Percentiles rank a stretch among this genome's conserved stretches.
Conservation (phyloP, 2,888 invertebrate genomes). For the Eilema griseolum region DNA sequence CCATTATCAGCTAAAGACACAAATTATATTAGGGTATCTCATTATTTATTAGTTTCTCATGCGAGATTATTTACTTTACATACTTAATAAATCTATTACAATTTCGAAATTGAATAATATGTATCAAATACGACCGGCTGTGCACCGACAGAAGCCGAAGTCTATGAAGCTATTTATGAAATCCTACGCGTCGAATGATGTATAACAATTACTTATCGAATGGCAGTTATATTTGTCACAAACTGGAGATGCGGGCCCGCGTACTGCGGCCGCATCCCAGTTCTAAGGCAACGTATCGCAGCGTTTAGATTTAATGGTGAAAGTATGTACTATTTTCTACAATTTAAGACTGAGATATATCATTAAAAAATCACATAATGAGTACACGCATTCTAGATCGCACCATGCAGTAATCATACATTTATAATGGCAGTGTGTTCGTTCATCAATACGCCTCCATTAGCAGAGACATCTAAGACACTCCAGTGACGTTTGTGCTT, state of each 20-base stretch:
- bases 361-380: constrained; percentile 62
- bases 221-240: constrained; percentile 84
- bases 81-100: constrained; percentile 85
- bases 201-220: constrained; percentile 83
- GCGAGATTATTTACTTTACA: constrained; percentile 83
- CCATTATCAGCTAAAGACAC: constrained; percentile 85
- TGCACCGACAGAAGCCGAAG: constrained; percentile 81
- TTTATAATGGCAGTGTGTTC: constrained; percentile 83
- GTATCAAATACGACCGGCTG: constrained; percentile 84
- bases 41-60: constrained; percentile 81
- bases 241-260: constrained; percentile 61
- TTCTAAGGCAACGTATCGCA: constrained; percentile 79
- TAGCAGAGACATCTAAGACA: constrained; percentile 72
- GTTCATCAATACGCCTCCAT: constrained; percentile 70
- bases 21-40: constrained; percentile 84
- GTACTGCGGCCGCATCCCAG: constrained; percentile 59
- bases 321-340: constrained; percentile 56
- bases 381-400: constrained; percentile 69
- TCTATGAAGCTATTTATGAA: constrained; percentile 78
- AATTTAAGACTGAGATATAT: constrained; percentile 47
- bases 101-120: constrained; percentile 85
- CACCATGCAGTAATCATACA: constrained; percentile 69
- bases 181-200: constrained; percentile 75
- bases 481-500: constrained; percentile 82
- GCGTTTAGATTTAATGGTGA: constrained; percentile 62